A percentile compares a stretch with the other conserved stretches of the same genome.
phyloP scores from a whole-genome alignment of 1,140 invertebrate genomes.

The Hermetia illucens region DNA sequence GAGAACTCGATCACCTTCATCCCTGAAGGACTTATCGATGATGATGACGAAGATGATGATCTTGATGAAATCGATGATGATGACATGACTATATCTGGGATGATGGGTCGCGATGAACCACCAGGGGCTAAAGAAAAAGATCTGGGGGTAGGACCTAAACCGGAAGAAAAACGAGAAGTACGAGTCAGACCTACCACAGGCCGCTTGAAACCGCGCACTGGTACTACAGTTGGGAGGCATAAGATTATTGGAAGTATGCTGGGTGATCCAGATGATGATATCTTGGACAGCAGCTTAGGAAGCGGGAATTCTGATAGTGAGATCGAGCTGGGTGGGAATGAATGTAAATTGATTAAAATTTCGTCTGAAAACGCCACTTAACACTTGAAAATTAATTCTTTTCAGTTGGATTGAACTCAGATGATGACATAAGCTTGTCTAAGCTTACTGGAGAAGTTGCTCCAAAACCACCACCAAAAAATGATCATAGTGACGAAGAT shows the following conservation, averaged over 20 bases:
- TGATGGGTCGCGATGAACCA: not conserved
- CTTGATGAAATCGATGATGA: conserved; percentile 13
- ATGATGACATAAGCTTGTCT: conserved; percentile 27
- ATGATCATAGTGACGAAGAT: conserved; percentile 26
- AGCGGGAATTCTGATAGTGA: conserved; percentile 22
- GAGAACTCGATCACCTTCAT: conserved; percentile 25
- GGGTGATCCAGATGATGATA: conserved; percentile 9
- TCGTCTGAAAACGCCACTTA: too few relatives aligned
- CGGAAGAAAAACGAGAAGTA: too few relatives aligned
- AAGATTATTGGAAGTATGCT: conserved; percentile 3
- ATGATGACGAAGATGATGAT: conserved; percentile 20
- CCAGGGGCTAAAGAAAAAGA: not conserved
- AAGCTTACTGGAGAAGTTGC: conserved; percentile 25
- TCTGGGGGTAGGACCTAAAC: conserved; percentile 20
- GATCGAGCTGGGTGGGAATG: conserved; percentile 18
- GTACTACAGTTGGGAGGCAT: not conserved
- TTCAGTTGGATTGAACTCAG: conserved; percentile 24
- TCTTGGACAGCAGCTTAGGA: conserved; percentile 18
- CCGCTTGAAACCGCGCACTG: conserved; percentile 14
- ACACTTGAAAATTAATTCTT: too few relatives aligned
- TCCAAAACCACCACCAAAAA: conserved; percentile 20
- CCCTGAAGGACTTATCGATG: conserved; percentile 22
- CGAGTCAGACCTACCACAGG: conserved; percentile 23
- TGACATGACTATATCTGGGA: not conserved
- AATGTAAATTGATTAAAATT: conserved; percentile 1